Evolutionary conservation across 2,113 vertebrate genomes (phyloP), one percentile per base, ranked within the genome.

Genomic region (Oreochromis tanganicae): DNA sequence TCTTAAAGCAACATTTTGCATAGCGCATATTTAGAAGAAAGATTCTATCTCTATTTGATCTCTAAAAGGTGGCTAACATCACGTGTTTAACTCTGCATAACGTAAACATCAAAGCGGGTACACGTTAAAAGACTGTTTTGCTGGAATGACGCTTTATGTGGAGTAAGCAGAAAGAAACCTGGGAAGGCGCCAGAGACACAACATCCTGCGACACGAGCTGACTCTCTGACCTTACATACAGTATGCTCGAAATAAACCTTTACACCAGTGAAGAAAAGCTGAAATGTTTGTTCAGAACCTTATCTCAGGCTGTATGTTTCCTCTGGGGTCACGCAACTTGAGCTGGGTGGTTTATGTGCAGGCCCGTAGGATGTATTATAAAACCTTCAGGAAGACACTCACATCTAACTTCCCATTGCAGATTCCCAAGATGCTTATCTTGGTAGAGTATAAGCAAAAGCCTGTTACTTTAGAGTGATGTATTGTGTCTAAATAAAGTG

Each of bases 241-340:
- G 88, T 87, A 17, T 6, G 29, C 87, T 92, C 29, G 59, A 91
- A 95, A 94, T 91, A 92, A 94, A 91, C 80, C 16, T 17, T 66
- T 82, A 84, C 34, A 73, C 3, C 5, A 85, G 88, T 48, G 50
- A 83, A 87, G 81, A 89, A 80, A 90, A 81, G 21, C 71, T 46
- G 43, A 83, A 87, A 92, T 92, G 92, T 95, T 93, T 93, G 89
- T 86, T 91, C 88, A 90, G 88, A 91, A 82, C 80, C 86, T 94
- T 94, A 93, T 95, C 91, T 92, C 50, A 9, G 66, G 85, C 80
- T 92, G 85, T 93, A 89, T 85, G 46, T 94, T 94, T 95, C 94
- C 93, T 89, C n/a, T 91, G 91, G 82, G 86, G 71, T 86, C 81
- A 81, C 73, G 85, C 83, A 89, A 86, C 8, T 46, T 90, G 90